Conservation (phyloP, 2,113 vertebrate genomes). For the Antennarius striatus region DNA sequence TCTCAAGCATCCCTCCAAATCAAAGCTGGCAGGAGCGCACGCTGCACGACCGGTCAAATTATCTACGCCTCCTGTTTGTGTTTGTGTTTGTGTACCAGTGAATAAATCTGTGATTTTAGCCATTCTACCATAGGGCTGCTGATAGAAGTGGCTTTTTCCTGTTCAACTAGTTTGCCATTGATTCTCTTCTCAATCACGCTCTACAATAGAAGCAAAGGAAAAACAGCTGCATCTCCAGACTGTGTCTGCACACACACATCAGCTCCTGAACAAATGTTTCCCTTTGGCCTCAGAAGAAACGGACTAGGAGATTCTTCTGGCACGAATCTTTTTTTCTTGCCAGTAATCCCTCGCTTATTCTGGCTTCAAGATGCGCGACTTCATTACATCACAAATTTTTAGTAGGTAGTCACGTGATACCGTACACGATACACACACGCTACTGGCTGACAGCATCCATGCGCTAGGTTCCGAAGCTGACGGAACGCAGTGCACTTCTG, state of each 20-base stretch:
- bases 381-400: too few relatives aligned
- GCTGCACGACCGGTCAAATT: conserved; percentile 56
- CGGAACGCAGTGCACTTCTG: too few relatives aligned
- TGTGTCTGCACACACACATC: not conserved
- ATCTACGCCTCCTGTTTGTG: conserved; percentile 53
- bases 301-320: too few relatives aligned
- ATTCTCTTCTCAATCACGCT: conserved; percentile 41
- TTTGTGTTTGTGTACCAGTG: conserved; percentile 28
- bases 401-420: too few relatives aligned
- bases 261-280: conserved; percentile 33
- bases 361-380: too few relatives aligned
- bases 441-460: too few relatives aligned
- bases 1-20: conserved; percentile 45
- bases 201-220: conserved; percentile 39
- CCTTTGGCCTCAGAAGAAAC: too few relatives aligned
- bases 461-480: too few relatives aligned
- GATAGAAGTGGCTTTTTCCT: conserved; percentile 47
- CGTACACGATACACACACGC: too few relatives aligned
- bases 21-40: conserved; percentile 46
- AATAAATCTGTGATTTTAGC: conserved; percentile 59
- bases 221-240: not conserved
- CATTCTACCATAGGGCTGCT: conserved; percentile 64
- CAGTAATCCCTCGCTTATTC: too few relatives aligned
- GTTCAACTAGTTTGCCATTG: conserved; percentile 35
- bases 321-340: too few relatives aligned